These are phyloP conservation scores for Seira ritae DNA, from an alignment of 2,888 invertebrate species.

Conservation along the genomic window DNA sequence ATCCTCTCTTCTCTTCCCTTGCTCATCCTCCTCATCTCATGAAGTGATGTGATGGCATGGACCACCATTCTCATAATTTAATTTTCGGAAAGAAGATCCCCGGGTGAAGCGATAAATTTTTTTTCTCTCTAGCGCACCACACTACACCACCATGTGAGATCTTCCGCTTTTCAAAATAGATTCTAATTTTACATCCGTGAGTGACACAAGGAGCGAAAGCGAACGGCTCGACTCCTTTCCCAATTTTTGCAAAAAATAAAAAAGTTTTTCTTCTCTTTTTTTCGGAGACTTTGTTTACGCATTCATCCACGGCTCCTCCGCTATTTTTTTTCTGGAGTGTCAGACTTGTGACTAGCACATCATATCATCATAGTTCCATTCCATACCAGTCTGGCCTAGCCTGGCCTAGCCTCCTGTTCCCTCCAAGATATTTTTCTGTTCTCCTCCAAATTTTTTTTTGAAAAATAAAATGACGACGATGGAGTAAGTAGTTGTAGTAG, in stretches of 20 bases:
- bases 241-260: conserved; percentile 16
- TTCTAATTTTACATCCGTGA: conserved; percentile 57
- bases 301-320: conserved; percentile 23
- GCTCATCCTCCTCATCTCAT: conserved; percentile 8
- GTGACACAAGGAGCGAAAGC: conserved; percentile 23
- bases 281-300: conserved; percentile 49
- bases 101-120: conserved; percentile 38
- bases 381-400: no score
- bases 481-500: background rate
- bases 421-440: no score
- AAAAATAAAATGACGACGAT: no score
- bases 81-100: conserved; percentile 50
- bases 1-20: no score
- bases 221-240: background rate
- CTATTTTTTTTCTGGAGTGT: no score
- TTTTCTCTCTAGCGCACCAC: background rate
- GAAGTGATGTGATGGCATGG: conserved; percentile 45
- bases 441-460: no score
- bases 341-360: no score
- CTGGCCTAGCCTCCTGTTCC: no score
- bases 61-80: conserved; percentile 54
- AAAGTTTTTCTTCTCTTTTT: background rate
- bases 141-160: background rate
- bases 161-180: conserved; percentile 48
- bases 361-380: no score